Base-by-base conservation (phyloP, 2,888 invertebrate genomes). In the Lumbricus terrestris region DNA sequence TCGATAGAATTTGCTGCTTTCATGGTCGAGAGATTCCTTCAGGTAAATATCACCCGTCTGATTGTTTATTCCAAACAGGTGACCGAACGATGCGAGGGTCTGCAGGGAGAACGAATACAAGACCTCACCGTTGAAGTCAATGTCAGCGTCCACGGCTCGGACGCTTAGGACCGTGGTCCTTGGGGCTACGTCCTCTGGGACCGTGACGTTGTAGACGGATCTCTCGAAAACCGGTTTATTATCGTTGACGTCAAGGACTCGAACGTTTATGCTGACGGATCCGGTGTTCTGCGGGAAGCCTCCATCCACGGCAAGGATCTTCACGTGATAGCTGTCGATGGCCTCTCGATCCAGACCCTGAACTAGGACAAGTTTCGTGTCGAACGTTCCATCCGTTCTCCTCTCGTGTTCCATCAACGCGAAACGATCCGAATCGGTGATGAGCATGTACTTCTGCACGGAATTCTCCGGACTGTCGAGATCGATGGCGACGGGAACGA, bases 171-270 rank as follows among this genome's bases (percentile, higher is more conserved):
- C 85, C 15, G 89, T 91, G 20, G 90, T 91, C 37, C 85, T 54
- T 2, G 88, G 23, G 2, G 92, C 89, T 6, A 89, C 82, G 88
- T 92, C 92, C 89, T 92, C 92, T 20, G 33, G 40, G 33, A 92
- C 90, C 6, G 89, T 89, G 3, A 91, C 92, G n/a, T 90, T 92
- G 88, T 92, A 92, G 23, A 38, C 33, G 11, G 83, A 20, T 47
- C 69, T 38, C 23, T 90, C 89, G 89, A 92, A 92, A 33, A 90
- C 90, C 33, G 92, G 92, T 37, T 42, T 42, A 89, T 92, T 92
- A 90, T 92, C 92, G 88, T 92, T 92, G 38, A 89, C 91, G 82
- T 92, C 92, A 16, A 91, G 42, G 16, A 92, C 91, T 15, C 89
- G 89, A 37, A 92, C 88, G 83, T 69, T 82, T 4, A 92, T 82